Conservation (phyloP, 2,888 invertebrate species). For the Cinara cedri region DNA sequence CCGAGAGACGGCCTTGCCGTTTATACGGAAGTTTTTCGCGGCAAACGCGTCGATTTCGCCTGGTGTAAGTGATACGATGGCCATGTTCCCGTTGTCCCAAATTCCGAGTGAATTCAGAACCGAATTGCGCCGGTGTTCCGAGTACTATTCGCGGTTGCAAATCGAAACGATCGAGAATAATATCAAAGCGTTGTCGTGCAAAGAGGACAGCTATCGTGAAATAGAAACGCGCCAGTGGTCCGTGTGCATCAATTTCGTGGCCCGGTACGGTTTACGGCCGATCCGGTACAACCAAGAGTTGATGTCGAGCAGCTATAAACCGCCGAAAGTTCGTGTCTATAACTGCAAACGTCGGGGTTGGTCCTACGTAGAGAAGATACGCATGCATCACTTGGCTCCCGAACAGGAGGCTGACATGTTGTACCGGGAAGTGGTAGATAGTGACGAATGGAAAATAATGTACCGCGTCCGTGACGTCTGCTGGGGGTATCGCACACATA, state of each 20-base stretch:
- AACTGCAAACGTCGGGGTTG: background rate
- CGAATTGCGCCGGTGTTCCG: background rate
- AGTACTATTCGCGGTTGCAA: constrained; percentile 12
- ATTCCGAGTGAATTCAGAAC: constrained; percentile 10
- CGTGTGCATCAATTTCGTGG: constrained; percentile 2
- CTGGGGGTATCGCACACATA: background rate
- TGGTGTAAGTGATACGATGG: background rate
- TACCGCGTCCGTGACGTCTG: background rate
- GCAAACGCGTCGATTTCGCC: background rate
- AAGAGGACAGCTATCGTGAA: background rate
- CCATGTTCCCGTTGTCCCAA: constrained; percentile 8
- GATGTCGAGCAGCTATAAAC: background rate
- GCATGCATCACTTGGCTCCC: background rate
- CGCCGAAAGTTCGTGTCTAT: background rate
- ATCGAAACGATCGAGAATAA: constrained; percentile 23
- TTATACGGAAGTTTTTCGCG: background rate
- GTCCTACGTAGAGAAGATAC: constrained; percentile 29
- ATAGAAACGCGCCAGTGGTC: background rate
- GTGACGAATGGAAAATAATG: background rate
- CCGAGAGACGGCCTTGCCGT: constrained; percentile 3
- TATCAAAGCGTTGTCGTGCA: background rate
- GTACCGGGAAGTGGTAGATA: background rate
- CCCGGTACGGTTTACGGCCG: background rate
- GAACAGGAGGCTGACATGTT: background rate
- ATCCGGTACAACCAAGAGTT: constrained; percentile 14